These are phyloP conservation scores for Ormyrus labotus DNA, from an alignment of 2,888 invertebrate species.

Conservation along the genomic window DNA sequence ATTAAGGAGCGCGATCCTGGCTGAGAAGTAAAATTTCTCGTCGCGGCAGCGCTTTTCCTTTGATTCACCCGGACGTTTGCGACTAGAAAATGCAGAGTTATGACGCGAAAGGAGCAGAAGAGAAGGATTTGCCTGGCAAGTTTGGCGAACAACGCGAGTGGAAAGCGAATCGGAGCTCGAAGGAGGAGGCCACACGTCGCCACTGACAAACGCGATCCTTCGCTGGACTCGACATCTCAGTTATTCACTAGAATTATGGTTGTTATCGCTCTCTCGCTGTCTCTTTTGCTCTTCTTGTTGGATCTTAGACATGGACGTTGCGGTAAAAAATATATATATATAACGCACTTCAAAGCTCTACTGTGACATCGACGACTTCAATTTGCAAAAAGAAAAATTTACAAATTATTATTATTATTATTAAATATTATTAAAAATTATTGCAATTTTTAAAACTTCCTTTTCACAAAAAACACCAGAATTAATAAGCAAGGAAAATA, in stretches of 20 bases:
- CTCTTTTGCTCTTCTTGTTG: background rate
- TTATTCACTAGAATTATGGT: slow-evolving; percentile 59
- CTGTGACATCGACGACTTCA: too few species aligned
- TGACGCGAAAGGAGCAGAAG: slow-evolving; percentile 55
- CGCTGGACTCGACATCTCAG: slow-evolving; percentile 58
- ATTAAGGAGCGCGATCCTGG: slow-evolving; percentile 14
- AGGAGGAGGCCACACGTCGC: slow-evolving; percentile 56
- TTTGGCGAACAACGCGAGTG: slow-evolving; percentile 49
- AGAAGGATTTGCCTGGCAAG: background rate
- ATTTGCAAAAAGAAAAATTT: too few species aligned
- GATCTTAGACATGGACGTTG: too few species aligned
- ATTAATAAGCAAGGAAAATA: too few species aligned
- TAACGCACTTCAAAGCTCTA: too few species aligned
- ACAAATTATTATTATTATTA: too few species aligned
- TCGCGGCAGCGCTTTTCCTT: slow-evolving; percentile 48
- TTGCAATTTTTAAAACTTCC: too few species aligned
- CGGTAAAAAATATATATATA: too few species aligned
- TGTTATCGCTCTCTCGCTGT: slow-evolving; percentile 12
- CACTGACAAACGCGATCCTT: slow-evolving; percentile 63
- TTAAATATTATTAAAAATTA: too few species aligned
- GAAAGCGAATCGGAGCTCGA: slow-evolving; percentile 51
- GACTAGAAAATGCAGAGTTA: slow-evolving; percentile 64
- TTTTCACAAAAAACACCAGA: too few species aligned
- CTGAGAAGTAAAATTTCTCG: background rate
- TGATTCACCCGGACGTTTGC: slow-evolving; percentile 62